These are phyloP conservation scores for Eidolon helvum DNA, from an alignment of 2,113 vertebrate genomes.

Conservation along the genomic window DNA sequence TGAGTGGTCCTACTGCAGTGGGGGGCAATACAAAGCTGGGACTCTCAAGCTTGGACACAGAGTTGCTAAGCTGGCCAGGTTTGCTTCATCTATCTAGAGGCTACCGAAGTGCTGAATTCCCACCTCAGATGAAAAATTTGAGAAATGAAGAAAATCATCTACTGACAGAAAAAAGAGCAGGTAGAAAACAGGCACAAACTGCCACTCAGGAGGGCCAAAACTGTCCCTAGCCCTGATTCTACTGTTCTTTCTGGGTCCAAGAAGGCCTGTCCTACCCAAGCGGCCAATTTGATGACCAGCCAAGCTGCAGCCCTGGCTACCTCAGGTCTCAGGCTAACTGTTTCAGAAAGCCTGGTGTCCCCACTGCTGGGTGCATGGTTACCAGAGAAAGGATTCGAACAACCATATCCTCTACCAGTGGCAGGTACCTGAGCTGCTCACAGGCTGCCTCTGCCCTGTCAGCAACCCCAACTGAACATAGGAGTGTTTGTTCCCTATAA, in stretches of 20 bases:
- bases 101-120: not conserved
- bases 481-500: not conserved
- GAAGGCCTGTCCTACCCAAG: not conserved
- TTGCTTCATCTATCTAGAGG: not conserved
- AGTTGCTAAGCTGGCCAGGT: not conserved
- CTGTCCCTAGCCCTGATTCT: not conserved
- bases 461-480: not conserved
- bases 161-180: not conserved
- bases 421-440: not conserved
- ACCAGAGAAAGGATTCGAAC: conserved; percentile 37
- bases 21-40: not conserved
- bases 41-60: not conserved
- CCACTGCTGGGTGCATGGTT: conserved; percentile 48
- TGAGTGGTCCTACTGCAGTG: not conserved
- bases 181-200: not conserved
- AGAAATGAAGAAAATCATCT: not conserved
- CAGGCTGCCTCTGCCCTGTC: not conserved
- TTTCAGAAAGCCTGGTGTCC: conserved; percentile 35
- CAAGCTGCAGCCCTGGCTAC: not conserved
- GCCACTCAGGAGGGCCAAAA: not conserved
- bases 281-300: conserved; percentile 19
- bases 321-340: not conserved
- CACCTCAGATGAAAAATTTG: not conserved
- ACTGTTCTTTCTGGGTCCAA: not conserved
- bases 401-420: conserved; percentile 12